Evolutionary conservation across 2,113 vertebrate species (phyloP), one percentile per base, ranked within the genome.

Genomic region (Tupaia chinensis): DNA sequence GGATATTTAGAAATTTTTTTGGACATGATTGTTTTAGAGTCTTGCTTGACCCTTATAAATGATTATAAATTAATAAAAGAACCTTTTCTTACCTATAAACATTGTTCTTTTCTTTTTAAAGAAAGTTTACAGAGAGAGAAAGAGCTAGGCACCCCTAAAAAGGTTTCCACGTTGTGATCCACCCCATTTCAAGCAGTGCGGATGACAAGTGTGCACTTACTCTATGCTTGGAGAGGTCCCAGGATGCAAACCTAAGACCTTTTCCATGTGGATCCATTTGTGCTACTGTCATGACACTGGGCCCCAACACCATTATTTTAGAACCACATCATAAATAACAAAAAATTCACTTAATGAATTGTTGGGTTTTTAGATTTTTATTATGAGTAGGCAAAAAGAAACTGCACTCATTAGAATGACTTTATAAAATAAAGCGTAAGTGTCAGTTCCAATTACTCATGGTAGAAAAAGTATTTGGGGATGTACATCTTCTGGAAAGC

Each of bases 11-110:
- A 88, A 12, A 32, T 76, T 76, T 73, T 79, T 79, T 70, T 25
- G 17, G 70, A 2, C 79, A 10, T 78, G 25, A 54, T 78, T 93
- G n/a, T 93, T 86, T 94, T 34, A 72, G 60, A 87, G 65, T 14
- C n/a, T 91, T 86, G 63, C 68, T 89, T 87, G 63, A 80, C 13
- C 29, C 9, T 6, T 2, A 3, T 61, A 27, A 68, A 61, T 78
- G 78, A 65, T 93, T 93, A 27, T 81, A 74, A 92, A 89, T 74
- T 91, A 81, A 83, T 89, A 68, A 74, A 89, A 78, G 1, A 66
- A 29, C 69, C 29, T 66, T 89, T 94, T 34, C 4, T 23, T 72
- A 32, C 14, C 32, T 44, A 25, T 63, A 58, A 66, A 65, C 2
- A 29, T 29, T 11, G 29, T 92, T 93, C 60, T 72, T 90, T 93